phyloP scores from a whole-genome alignment of 2,797 vertebrate species.

The Knipowitschia caucasica region DNA sequence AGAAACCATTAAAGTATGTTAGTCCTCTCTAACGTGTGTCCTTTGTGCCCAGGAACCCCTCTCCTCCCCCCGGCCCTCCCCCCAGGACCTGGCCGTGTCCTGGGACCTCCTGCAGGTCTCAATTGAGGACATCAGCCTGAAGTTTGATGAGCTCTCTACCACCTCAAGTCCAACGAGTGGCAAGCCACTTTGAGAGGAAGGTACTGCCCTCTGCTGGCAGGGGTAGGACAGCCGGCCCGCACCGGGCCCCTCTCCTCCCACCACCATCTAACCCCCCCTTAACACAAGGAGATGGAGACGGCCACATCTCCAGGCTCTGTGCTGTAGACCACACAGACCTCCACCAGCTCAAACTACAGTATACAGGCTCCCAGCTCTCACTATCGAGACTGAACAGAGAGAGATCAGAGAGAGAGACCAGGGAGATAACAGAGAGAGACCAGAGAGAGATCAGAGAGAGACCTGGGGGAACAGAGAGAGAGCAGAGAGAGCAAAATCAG shows the following conservation, averaged over 20 bases:
- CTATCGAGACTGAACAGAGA: too few relatives aligned
- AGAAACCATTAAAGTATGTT: too few relatives aligned
- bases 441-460: too few relatives aligned
- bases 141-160: slow-evolving; percentile 99
- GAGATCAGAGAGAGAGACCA: too few relatives aligned
- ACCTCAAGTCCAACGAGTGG: slow-evolving; percentile 97
- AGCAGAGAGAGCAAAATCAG: too few relatives aligned
- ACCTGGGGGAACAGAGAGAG: too few relatives aligned
- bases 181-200: slow-evolving; percentile 91
- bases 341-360: background rate
- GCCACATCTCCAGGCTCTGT: slow-evolving; percentile 41
- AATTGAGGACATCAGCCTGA: slow-evolving; percentile 99
- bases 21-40: too few relatives aligned
- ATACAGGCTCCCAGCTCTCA: too few relatives aligned
- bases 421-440: too few relatives aligned
- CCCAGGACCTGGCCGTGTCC: slow-evolving; percentile 97
- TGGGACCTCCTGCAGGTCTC: slow-evolving; percentile 99
- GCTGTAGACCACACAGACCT: too few relatives aligned
- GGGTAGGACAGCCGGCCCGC: slow-evolving; percentile 79
- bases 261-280: slow-evolving; percentile 64
- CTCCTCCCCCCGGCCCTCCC: slow-evolving; percentile 88
- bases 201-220: slow-evolving; percentile 82
- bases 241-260: slow-evolving; percentile 75
- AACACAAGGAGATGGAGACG: too few relatives aligned
- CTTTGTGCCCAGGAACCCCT: slow-evolving; percentile 84